Evolutionary conservation across 2,888 invertebrate genomes (phyloP), one percentile per base, ranked within the genome.

Genomic region (Corbicula japonica): DNA sequence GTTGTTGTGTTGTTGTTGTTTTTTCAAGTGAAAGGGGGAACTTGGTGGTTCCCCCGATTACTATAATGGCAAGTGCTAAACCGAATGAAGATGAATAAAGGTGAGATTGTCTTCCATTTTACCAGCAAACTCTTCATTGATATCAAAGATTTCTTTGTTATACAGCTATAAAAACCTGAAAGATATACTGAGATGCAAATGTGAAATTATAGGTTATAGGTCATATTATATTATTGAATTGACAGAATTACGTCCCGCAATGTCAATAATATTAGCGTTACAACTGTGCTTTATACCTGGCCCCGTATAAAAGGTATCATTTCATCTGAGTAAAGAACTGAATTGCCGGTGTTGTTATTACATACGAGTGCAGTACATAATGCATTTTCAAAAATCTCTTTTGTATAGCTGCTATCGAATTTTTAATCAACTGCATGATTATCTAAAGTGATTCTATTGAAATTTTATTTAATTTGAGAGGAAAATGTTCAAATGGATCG

Each of bases 231-330:
- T 34, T 23, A 10, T 26, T 73, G 63, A 73, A 73, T 46, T 46
- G 65, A 48, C 58, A 18, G 23, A 30, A 74, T 79, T 74, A 79
- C 65, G 52, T 30, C 70, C 30, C 34, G 65, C 74, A 74, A 65
- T 66, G 65, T 38, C 58, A 21, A 21, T 74, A 79, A 75, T 74
- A 71, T 52, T 26, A 79, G 71, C 71, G 79, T 71, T 66, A 66
- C 61, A 48, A 35, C 26, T 21, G 52, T 38, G 48, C 60, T 69
- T 78, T 69, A 78, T 78, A 38, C 63, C 26, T 23, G 21, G 38
- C 26, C 56, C 58, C 38, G 54, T 41, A 41, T 58, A 70, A 70
- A 71, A 60, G 60, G 46, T 78, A 74, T 78, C 74, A 71, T 70
- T 75, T 65, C 46, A 56, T 61, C 56, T 50, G 41, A 65, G 56